These are phyloP conservation scores for Cheilosia pagana DNA, from an alignment of 2,888 invertebrate species.

Conservation along the genomic window DNA sequence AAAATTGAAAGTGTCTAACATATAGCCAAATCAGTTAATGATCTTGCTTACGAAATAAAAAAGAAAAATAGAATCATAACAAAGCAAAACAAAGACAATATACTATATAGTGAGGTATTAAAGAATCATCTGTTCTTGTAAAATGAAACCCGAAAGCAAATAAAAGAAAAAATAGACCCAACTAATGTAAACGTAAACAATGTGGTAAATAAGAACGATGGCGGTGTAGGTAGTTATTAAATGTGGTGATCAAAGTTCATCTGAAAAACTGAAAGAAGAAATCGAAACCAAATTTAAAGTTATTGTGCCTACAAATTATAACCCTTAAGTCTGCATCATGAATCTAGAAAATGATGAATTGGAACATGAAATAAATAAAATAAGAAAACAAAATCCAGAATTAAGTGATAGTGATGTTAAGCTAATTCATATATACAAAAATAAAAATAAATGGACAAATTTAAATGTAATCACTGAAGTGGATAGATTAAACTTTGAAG, in stretches of 20 bases:
- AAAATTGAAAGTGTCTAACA: constrained; percentile 1
- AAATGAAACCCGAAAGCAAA: neutral
- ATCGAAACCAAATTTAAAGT: constrained; percentile 14
- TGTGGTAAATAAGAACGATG: constrained; percentile 8
- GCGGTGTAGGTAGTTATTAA: constrained; percentile 6
- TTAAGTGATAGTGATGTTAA: too few species aligned
- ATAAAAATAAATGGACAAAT: too few species aligned
- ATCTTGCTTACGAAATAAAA: neutral
- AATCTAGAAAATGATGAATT: neutral
- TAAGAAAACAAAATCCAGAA: neutral
- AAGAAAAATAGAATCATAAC: neutral
- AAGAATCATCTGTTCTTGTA: constrained; percentile 2
- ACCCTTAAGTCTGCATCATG: neutral
- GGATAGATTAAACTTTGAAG: neutral
- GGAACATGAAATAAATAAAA: constrained; percentile 8
- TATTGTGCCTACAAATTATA: neutral
- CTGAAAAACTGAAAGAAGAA: constrained; percentile 20
- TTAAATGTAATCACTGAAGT: neutral
- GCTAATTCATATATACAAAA: too few species aligned
- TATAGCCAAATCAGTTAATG: constrained; percentile 1
- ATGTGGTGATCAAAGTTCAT: constrained; percentile 11
- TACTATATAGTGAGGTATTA: neutral
- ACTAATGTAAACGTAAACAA: neutral
- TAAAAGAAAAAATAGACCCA: too few species aligned
- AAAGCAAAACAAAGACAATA: neutral